A percentile compares a stretch with the other conserved stretches of the same genome.
Conservation (phyloP, 2,113 vertebrate genomes). For the Seriola rivoliana region DNA sequence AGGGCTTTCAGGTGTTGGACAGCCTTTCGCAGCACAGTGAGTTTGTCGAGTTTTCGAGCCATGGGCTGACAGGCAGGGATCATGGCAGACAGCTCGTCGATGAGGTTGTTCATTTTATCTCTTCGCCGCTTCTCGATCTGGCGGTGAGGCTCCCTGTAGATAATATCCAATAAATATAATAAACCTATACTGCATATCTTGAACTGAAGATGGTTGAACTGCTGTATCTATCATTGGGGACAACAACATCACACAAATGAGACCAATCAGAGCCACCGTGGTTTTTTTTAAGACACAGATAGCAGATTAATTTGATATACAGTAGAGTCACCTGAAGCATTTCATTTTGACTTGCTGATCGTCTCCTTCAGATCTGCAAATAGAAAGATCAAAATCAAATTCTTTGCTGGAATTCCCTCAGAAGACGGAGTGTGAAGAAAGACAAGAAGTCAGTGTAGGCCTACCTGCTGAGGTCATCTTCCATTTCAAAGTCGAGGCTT, state of each 20-base stretch:
- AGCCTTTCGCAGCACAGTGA: constrained; percentile 93
- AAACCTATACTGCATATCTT: not conserved
- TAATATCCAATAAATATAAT: not conserved
- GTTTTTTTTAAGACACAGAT: not conserved
- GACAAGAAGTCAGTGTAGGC: not conserved
- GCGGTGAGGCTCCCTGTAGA: constrained; percentile 91
- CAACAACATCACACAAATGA: too few species aligned
- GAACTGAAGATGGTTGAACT: not conserved
- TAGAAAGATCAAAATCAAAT: not conserved
- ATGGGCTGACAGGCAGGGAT: constrained; percentile 94
- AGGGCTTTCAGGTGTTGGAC: constrained; percentile 94
- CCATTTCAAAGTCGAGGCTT: constrained; percentile 56
- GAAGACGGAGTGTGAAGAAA: not conserved
- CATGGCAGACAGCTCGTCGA: constrained; percentile 92
- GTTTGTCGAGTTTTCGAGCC: constrained; percentile 92
- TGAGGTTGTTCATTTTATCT: constrained; percentile 97
- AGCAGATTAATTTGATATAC: not conserved
- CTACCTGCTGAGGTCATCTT: constrained; percentile 72
- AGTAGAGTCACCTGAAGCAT: constrained; percentile 75
- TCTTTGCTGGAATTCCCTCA: not conserved
- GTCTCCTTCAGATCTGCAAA: constrained; percentile 74
- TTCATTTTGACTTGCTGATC: constrained; percentile 78
- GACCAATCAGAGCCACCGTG: not conserved
- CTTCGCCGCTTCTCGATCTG: constrained; percentile 94
- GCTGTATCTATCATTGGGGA: not conserved